phyloP scores from a whole-genome alignment of 2,888 invertebrate genomes.

The Ryuthela nishihirai region DNA sequence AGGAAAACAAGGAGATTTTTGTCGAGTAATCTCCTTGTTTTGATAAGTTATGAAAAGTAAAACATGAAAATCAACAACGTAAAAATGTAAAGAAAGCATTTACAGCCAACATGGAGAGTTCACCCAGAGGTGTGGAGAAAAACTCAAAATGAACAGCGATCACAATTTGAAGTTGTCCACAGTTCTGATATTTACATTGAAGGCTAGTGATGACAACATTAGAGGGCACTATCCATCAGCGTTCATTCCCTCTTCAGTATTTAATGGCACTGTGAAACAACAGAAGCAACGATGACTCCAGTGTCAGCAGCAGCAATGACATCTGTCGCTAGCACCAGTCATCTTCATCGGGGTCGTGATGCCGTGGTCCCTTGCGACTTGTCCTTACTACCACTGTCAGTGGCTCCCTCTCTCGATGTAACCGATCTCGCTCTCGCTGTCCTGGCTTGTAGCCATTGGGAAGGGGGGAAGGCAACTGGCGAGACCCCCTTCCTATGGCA shows the following conservation, averaged over 20 bases:
- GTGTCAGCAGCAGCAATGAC: too few relatives aligned
- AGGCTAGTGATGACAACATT: slow-evolving; percentile 36
- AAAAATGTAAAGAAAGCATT: slow-evolving; percentile 32
- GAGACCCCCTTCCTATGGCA: slow-evolving; percentile 67
- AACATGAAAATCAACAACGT: slow-evolving; percentile 31
- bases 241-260: slow-evolving; percentile 4
- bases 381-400: slow-evolving; percentile 30
- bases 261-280: slow-evolving; percentile 20
- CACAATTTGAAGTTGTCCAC: slow-evolving; percentile 8
- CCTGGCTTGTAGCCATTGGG: slow-evolving; percentile 68
- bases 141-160: slow-evolving; percentile 25
- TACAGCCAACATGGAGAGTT: slow-evolving; percentile 17
- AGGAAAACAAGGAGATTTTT: slow-evolving; percentile 21
- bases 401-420: slow-evolving; percentile 15
- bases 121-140: slow-evolving; percentile 23
- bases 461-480: slow-evolving; percentile 70
- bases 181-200: slow-evolving; percentile 18
- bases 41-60: slow-evolving; percentile 27
- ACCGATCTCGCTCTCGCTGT: slow-evolving; percentile 22
- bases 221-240: slow-evolving; percentile 4
- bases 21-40: slow-evolving; percentile 10
- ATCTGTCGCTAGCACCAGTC: slow-evolving; percentile 40
- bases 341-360: slow-evolving; percentile 35
- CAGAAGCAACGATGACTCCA: too few relatives aligned
- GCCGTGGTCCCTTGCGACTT: slow-evolving; percentile 15